These are phyloP conservation scores for Regulus satrapa DNA, from an alignment of 2,113 vertebrate species.

Conservation along the genomic window DNA sequence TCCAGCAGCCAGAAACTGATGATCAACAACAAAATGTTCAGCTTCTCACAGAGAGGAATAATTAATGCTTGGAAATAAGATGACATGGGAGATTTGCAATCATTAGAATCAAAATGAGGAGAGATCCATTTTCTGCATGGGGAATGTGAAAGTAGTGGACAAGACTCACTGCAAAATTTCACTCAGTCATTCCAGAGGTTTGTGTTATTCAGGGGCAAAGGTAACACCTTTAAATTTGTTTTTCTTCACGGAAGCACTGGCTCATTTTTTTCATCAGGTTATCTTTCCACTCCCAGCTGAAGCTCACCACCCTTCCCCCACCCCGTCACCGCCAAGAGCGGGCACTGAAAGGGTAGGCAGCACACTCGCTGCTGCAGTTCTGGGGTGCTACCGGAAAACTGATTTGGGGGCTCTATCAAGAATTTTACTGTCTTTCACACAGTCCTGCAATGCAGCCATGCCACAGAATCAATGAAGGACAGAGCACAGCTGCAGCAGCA, in stretches of 20 bases:
- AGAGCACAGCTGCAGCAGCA: neutral
- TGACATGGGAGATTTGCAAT: neutral
- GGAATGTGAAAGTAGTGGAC: neutral
- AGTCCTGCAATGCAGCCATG: neutral
- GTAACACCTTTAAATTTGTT: neutral
- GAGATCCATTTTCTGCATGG: neutral
- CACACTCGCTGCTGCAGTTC: neutral
- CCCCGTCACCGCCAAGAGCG: fast-evolving
- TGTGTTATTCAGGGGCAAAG: neutral
- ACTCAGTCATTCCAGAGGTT: neutral
- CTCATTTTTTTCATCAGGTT: neutral
- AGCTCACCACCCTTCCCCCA: neutral
- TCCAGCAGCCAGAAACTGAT: neutral
- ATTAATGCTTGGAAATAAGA: neutral
- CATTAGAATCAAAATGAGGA: neutral
- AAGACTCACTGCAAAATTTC: neutral
- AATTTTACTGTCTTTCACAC: neutral
- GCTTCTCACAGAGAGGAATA: neutral
- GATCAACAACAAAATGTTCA: neutral
- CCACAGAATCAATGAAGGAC: neutral
- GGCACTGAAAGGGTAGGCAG: neutral
- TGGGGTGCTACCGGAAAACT: neutral
- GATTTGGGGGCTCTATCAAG: neutral
- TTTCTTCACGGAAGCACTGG: neutral
- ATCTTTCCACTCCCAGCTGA: neutral